A percentile compares a stretch with the other conserved stretches of the same genome.
Conservation (phyloP, 2,888 invertebrate species). For the Tetragonula carbonaria region DNA sequence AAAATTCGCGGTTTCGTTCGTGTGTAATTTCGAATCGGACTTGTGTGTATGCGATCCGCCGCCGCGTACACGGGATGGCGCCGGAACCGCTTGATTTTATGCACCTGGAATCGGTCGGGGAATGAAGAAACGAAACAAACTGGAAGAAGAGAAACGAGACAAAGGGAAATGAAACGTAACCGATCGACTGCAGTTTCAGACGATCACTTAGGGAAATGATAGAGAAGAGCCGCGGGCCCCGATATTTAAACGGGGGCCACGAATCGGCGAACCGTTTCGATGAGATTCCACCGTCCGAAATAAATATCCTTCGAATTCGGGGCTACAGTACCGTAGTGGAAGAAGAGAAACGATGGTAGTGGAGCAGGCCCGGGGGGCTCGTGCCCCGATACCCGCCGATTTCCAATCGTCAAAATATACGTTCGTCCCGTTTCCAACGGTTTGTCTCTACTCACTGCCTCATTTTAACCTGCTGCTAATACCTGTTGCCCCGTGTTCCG, state of each 20-base stretch:
- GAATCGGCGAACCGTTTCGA: slow-evolving; percentile 31
- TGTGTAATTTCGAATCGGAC: slow-evolving; percentile 71
- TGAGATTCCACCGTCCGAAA: slow-evolving; percentile 48
- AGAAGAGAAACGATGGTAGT: slow-evolving; percentile 7
- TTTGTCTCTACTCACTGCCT: slow-evolving; percentile 58
- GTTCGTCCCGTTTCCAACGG: slow-evolving; percentile 75
- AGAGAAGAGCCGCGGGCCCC: slow-evolving; percentile 70
- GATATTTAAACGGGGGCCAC: slow-evolving; percentile 72
- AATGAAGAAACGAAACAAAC: neutral
- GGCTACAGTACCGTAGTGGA: slow-evolving; percentile 15
- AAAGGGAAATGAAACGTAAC: slow-evolving; percentile 63
- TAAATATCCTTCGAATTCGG: slow-evolving; percentile 36
- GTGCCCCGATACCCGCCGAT: slow-evolving; percentile 74
- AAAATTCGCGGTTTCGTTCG: slow-evolving; percentile 73
- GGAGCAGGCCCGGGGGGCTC: slow-evolving; percentile 51
- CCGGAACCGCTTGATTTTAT: slow-evolving; percentile 53
- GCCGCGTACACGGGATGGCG: slow-evolving; percentile 8
- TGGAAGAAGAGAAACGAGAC: neutral
- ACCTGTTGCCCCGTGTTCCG: slow-evolving; percentile 55
- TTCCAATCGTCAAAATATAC: slow-evolving; percentile 83
- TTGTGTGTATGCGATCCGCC: slow-evolving; percentile 39
- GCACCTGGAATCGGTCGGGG: slow-evolving; percentile 58
- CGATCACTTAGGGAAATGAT: slow-evolving; percentile 71
- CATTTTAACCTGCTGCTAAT: slow-evolving; percentile 63
- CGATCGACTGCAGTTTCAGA: slow-evolving; percentile 44